Evolutionary conservation across 1,140 invertebrate species (phyloP).

Genomic region (Drosophila novamexicana): DNA sequence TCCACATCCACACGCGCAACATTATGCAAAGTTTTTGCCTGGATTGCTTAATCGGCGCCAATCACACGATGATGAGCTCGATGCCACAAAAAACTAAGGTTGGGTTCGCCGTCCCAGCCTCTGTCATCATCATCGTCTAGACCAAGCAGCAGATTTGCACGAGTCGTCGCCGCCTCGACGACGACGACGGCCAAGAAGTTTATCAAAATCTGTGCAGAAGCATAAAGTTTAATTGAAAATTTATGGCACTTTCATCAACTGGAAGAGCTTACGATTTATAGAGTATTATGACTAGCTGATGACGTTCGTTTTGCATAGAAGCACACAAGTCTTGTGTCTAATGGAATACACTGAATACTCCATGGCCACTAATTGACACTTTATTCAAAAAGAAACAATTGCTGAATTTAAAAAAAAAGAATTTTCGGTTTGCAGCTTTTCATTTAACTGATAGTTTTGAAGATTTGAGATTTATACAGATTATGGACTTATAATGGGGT

Average conservation of each 20-base stretch:
- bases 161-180: conserved; percentile 1
- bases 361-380: too few species aligned
- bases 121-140: conserved; percentile 29
- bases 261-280: conserved; percentile 14
- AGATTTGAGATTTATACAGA: too few species aligned
- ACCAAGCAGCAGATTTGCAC: conserved; percentile 17
- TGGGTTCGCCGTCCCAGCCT: conserved; percentile 14
- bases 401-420: too few species aligned
- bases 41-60: conserved; percentile 77
- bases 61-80: conserved; percentile 51
- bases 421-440: too few species aligned
- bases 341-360: too few species aligned
- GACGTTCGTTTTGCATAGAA: neutral
- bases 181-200: conserved; percentile 26
- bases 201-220: conserved; percentile 41
- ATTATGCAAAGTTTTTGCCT: conserved; percentile 30
- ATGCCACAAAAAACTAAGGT: conserved; percentile 36
- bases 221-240: conserved; percentile 74
- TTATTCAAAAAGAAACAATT: too few species aligned
- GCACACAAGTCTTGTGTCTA: neutral
- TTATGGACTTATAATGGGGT: too few species aligned
- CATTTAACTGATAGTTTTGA: too few species aligned
- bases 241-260: conserved; percentile 75
- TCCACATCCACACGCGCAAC: conserved; percentile 19
- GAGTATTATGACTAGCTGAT: conserved; percentile 1